Base-by-base conservation (phyloP, 2,888 invertebrate species). In the Stenodema calcarata region DNA sequence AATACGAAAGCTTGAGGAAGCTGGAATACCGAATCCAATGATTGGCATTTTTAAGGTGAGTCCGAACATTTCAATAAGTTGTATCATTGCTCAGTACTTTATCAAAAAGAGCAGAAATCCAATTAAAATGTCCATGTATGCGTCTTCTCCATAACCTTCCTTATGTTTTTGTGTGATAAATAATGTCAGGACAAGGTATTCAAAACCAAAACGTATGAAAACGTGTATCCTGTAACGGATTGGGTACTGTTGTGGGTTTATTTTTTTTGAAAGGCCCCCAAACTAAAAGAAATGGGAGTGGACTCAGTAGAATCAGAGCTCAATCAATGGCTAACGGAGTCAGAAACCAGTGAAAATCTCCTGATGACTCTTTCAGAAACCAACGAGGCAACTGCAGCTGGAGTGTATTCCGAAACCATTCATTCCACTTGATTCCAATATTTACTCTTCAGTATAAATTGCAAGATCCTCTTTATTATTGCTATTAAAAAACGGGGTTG, bases 241-340 rank as follows among this genome's bases (percentile, higher is more conserved):
- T n/a, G n/a, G n/a, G n/a, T n/a, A n/a, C n/a, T n/a, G n/a, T n/a
- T n/a, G n/a, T n/a, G n/a, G n/a, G n/a, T n/a, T n/a, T n/a, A n/a
- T n/a, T 12, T 62, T 18, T 27, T 54, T 23, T 11, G 11, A 23
- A 62, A 62, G 62, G 23, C 23, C 9, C 18, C 23, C 27, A 23
- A 62, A 2, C 23, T 4, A 23, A 7, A 6, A 12, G 23, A 23
- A 6, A 23, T 6, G 11, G 16, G 35, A 18, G n/a, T 35, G 1
- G 9, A 4, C 14, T n/a, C 30, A 28, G 80, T 0, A 54, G 80
- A 80, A 28, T 80, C 80, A 30, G 54, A 80, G 3, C 16, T 80
- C 12, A 54, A 27, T 30, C 80, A 80, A 54, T 80, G 80, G 80
- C 50, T 80, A 1, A 80, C 80, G 16, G 80, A 80, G 35, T 80